These are phyloP conservation scores for Ips nitidus DNA, from an alignment of 1,140 invertebrate genomes.

Conservation along the genomic window DNA sequence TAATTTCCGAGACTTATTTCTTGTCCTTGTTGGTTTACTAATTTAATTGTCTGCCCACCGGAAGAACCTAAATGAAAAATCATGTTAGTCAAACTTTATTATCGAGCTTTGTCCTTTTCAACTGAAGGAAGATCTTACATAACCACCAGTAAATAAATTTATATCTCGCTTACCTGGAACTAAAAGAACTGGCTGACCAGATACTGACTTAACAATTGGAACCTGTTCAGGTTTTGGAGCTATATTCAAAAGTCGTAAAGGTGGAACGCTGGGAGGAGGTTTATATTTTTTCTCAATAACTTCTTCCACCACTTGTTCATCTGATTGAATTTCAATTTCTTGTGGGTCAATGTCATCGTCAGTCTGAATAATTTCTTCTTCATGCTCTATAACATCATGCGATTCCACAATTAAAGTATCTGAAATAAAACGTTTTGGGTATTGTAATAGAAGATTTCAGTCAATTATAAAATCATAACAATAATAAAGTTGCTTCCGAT, in stretches of 20 bases:
- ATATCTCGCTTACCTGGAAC: conserved; percentile 42
- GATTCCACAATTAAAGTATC: conserved; percentile 38
- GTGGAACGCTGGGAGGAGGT: conserved; percentile 42
- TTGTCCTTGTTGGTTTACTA: conserved; percentile 48
- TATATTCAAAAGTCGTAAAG: conserved; percentile 50
- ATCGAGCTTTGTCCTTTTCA: no score
- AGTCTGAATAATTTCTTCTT: conserved; percentile 43
- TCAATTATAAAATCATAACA: background rate
- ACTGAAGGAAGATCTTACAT: background rate
- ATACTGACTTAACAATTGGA: conserved; percentile 47
- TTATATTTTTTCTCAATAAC: conserved; percentile 43
- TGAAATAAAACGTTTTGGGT: conserved; percentile 7
- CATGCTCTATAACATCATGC: conserved; percentile 40
- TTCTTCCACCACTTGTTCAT: conserved; percentile 38
- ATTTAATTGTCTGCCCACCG: conserved; percentile 47
- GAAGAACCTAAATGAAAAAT: conserved; percentile 27
- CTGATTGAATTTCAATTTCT: conserved; percentile 32
- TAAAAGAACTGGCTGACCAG: conserved; percentile 47
- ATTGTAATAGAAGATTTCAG: background rate
- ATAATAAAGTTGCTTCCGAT: background rate
- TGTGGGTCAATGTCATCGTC: conserved; percentile 44
- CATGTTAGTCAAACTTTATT: no score
- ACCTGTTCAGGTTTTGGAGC: conserved; percentile 51
- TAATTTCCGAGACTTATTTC: conserved; percentile 48
- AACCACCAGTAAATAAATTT: conserved; percentile 5